Conservation (phyloP, 2,113 vertebrate genomes). For the Connochaetes taurinus region DNA sequence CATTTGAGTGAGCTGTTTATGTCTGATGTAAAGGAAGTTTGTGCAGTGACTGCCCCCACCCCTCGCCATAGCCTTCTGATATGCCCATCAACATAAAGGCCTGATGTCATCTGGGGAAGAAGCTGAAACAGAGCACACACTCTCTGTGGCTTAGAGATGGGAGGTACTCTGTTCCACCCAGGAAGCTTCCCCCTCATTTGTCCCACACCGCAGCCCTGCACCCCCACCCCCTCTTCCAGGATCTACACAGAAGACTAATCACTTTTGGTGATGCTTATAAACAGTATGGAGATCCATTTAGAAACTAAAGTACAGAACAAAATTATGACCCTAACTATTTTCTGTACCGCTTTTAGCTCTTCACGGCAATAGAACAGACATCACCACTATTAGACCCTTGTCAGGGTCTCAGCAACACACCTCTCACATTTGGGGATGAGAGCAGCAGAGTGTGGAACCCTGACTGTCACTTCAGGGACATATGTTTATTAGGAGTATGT, state of each 20-base stretch:
- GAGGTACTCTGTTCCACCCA: neutral
- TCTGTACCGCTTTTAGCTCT: neutral
- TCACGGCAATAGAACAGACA: neutral
- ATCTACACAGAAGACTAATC: neutral
- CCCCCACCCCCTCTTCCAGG: too few relatives aligned
- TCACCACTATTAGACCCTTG: neutral
- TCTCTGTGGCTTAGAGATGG: neutral
- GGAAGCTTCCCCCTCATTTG: neutral
- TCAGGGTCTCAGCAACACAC: neutral
- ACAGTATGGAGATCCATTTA: neutral
- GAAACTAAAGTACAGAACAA: neutral
- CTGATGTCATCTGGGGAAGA: neutral
- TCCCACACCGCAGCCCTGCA: too few relatives aligned
- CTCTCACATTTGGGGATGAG: neutral
- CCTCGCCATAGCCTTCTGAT: neutral
- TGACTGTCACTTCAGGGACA: neutral
- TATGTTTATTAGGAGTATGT: too few relatives aligned
- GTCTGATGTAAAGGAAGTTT: neutral
- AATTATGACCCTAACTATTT: neutral
- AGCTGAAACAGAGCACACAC: neutral
- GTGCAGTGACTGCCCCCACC: fast-evolving
- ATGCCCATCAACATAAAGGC: neutral
- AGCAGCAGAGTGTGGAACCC: neutral
- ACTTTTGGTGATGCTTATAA: neutral
- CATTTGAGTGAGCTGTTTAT: neutral